A percentile compares a stretch with the other conserved stretches of the same genome.
phyloP scores from a whole-genome alignment of 2,113 vertebrate genomes.

The Vulpes vulpes region DNA sequence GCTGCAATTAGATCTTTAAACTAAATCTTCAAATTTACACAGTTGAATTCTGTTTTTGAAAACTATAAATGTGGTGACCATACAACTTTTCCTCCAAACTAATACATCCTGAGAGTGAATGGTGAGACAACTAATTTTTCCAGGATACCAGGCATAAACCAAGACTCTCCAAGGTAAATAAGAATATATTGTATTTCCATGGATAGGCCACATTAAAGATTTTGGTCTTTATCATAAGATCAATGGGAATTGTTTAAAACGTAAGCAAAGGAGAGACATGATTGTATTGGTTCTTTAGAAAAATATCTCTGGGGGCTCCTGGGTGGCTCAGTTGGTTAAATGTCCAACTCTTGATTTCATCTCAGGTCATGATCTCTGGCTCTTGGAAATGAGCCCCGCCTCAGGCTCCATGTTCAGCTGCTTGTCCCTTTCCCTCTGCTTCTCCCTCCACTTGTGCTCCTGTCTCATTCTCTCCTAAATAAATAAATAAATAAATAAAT shows the following conservation, averaged over 20 bases:
- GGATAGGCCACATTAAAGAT: not conserved
- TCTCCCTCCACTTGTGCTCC: not conserved
- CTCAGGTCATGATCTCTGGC: not conserved
- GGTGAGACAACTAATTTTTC: not conserved
- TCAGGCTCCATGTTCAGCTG: not conserved
- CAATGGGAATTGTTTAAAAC: not conserved
- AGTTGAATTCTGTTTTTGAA: not conserved
- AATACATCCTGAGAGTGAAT: not conserved
- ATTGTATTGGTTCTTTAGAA: constrained; percentile 9
- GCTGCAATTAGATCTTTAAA: not conserved
- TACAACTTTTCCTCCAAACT: not conserved
- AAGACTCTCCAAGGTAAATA: not conserved
- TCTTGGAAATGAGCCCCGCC: not conserved
- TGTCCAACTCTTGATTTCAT: not conserved
- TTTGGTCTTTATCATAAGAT: not conserved
- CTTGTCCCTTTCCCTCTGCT: not conserved
- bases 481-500: not conserved
- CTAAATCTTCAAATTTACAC: not conserved
- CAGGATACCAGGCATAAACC: not conserved
- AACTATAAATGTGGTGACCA: not conserved
- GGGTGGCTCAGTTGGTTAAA: not conserved
- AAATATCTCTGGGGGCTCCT: not conserved
- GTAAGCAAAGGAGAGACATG: not conserved
- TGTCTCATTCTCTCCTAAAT: not conserved
- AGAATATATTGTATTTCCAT: not conserved